Evolutionary conservation across 2,888 invertebrate species (phyloP).

Genomic region (Acronicta psi): DNA sequence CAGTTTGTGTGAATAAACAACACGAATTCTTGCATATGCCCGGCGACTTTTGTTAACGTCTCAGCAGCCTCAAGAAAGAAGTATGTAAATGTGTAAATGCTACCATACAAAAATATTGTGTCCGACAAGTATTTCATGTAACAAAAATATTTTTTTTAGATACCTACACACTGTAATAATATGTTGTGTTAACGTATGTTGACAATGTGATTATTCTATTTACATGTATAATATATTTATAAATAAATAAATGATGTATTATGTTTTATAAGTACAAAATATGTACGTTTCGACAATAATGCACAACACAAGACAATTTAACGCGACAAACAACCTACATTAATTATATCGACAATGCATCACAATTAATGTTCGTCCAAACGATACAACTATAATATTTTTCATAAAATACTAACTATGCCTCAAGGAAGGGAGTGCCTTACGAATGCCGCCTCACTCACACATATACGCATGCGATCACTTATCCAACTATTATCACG

Average conservation of each 20-base stretch:
- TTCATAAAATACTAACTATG: conserved; percentile 70
- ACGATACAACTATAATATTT: conserved; percentile 71
- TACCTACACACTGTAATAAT: neutral
- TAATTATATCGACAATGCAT: conserved; percentile 75
- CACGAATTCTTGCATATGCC: too few species aligned
- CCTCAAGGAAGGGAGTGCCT: conserved; percentile 85
- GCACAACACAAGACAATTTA: conserved; percentile 73
- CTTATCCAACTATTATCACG: conserved; percentile 89
- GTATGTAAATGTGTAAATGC: conserved; percentile 11
- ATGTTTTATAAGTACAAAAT: conserved; percentile 55
- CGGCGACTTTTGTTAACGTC: too few species aligned
- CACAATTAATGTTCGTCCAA: conserved; percentile 75
- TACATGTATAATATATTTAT: conserved; percentile 39
- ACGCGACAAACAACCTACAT: conserved; percentile 72
- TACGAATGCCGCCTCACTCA: conserved; percentile 81
- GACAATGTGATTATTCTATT: conserved; percentile 61
- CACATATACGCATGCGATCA: conserved; percentile 77
- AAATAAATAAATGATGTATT: conserved; percentile 49
- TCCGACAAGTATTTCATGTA: neutral
- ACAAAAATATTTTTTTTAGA: too few species aligned
- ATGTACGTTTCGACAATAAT: conserved; percentile 62
- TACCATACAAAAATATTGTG: conserved; percentile 14
- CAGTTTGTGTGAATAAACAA: too few species aligned
- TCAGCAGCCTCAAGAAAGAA: too few species aligned
- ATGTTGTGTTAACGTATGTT: conserved; percentile 38